Conservation (phyloP, 1,140 invertebrate species). For the Homarus americanus region DNA sequence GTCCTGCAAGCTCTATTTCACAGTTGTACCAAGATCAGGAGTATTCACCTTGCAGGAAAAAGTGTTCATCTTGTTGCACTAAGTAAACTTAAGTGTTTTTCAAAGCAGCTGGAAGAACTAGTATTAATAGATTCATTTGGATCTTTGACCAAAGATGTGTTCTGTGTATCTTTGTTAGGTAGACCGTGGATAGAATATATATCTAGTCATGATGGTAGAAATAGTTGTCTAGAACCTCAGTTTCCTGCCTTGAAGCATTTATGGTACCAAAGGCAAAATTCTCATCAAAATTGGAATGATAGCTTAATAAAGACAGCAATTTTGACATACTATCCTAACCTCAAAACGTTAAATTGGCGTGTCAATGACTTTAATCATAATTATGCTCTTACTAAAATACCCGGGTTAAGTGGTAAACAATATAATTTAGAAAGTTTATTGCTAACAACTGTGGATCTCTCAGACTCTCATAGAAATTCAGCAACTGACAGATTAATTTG, state of each 20-base stretch:
- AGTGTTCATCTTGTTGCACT: conserved; percentile 60
- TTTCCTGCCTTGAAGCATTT: conserved; percentile 63
- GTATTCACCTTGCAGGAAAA: conserved; percentile 64
- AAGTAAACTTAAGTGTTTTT: conserved; percentile 58
- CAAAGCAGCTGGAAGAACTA: conserved; percentile 63
- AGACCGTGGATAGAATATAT: conserved; percentile 68
- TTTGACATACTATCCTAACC: conserved; percentile 64
- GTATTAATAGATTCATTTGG: conserved; percentile 62
- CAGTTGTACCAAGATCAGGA: conserved; percentile 62
- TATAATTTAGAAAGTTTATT: conserved; percentile 60
- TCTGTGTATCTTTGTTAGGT: conserved; percentile 62
- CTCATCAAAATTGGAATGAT: conserved; percentile 64
- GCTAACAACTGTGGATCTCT: conserved; percentile 53
- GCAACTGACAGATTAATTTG: conserved; percentile 52
- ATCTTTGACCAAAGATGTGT: conserved; percentile 64
- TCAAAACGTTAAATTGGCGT: conserved; percentile 61
- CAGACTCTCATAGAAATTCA: conserved; percentile 44
- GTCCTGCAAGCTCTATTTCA: conserved; percentile 60
- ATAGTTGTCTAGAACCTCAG: conserved; percentile 63
- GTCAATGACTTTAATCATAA: conserved; percentile 68
- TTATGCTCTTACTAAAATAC: conserved; percentile 64
- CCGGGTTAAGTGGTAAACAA: conserved; percentile 65
- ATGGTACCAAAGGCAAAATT: conserved; percentile 64
- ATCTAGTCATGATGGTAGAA: conserved; percentile 69
- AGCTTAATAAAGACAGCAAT: conserved; percentile 67